phyloP scores from a whole-genome alignment of 2,113 vertebrate genomes.

The Ctenodactylus gundi region DNA sequence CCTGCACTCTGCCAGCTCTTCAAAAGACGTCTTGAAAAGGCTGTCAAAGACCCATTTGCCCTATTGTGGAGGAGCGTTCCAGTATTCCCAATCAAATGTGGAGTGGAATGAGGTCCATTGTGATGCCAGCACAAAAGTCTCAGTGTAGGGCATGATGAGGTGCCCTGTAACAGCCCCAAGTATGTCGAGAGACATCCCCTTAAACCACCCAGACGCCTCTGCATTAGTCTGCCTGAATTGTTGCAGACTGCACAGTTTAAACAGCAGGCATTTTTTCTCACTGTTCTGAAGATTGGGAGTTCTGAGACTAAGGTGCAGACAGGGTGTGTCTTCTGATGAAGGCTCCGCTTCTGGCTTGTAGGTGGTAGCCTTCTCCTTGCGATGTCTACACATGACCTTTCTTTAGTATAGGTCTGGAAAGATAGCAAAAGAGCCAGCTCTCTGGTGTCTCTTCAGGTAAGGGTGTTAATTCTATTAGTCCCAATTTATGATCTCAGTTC shows the following conservation, averaged over 20 bases:
- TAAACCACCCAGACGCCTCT: neutral
- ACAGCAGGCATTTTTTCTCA: neutral
- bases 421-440: neutral
- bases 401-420: rapidly evolving
- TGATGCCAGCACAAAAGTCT: neutral
- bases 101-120: neutral
- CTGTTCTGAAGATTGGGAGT: neutral
- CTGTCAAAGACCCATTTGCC: neutral
- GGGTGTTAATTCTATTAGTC: neutral
- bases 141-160: neutral
- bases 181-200: neutral
- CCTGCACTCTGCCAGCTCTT: neutral
- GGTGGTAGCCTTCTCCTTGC: neutral
- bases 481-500: neutral
- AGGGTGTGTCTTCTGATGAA: neutral
- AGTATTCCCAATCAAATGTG: slow-evolving; percentile 4
- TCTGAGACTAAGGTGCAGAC: neutral
- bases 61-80: neutral
- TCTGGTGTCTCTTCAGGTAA: neutral
- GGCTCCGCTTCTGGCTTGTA: neutral
- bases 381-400: neutral
- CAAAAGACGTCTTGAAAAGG: neutral
- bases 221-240: neutral
- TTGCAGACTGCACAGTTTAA: neutral
- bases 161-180: neutral